Conservation (phyloP, 2,113 vertebrate species). For the Microtus montanus region DNA sequence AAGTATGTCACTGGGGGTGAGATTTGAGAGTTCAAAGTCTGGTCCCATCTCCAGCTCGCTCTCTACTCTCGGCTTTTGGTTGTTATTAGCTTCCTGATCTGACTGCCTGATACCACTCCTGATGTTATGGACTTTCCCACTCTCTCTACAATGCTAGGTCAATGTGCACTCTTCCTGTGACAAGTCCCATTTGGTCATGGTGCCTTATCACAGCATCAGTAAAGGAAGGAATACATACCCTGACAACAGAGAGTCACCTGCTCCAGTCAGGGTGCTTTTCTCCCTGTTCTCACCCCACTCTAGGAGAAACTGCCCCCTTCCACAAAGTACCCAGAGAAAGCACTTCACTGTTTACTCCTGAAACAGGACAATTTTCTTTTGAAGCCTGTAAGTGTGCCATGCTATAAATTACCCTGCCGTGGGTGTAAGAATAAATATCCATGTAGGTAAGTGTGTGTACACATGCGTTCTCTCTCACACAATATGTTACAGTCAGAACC, state of each 20-base stretch:
- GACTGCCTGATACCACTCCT: neutral
- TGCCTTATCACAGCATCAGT: neutral
- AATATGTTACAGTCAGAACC: constrained; percentile 55
- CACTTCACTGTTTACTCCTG: neutral
- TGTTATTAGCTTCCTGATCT: neutral
- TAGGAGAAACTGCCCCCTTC: neutral
- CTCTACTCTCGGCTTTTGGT: neutral
- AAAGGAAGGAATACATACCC: neutral
- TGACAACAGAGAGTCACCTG: neutral
- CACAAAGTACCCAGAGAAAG: neutral
- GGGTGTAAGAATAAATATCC: constrained; percentile 57
- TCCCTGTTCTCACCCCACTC: neutral
- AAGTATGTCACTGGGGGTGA: neutral
- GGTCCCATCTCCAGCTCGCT: too few species aligned
- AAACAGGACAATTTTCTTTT: neutral
- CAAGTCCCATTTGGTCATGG: too few species aligned
- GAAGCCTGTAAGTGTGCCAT: constrained; percentile 43
- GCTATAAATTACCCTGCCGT: constrained; percentile 67
- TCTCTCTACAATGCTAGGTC: neutral
- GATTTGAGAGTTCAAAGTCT: neutral
- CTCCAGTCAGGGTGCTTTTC: neutral
- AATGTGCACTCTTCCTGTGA: neutral
- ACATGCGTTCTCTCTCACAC: neutral
- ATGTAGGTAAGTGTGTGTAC: neutral
- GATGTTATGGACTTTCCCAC: too few species aligned